Evolutionary conservation across 1,140 invertebrate species (phyloP), one percentile per base, ranked within the genome.

Genomic region (Euura saliciscinereae): DNA sequence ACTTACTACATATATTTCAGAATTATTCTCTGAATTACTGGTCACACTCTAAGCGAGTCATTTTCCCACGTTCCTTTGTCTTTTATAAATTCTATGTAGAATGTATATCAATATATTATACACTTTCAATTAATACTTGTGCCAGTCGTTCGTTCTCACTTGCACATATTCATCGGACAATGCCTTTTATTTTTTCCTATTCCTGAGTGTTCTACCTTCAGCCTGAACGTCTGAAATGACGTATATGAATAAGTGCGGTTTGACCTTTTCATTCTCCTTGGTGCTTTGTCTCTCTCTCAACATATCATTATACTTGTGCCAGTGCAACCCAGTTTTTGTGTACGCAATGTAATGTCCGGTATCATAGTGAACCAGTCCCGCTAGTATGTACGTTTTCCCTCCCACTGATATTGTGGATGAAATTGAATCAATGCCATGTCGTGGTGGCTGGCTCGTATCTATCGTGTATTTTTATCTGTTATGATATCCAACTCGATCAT

Each of bases 281-380:
- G 73, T 65, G 4, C 2, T 64, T 6, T 43, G n/a, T 43, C 70
- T 59, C 44, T 44, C n/a, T 13, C 6, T 59, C 2, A 11, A 28
- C 28, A 74, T 7, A 66, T 74, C 73, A 45, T 74, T 45, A 69
- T 71, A 74, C 45, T 74, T 66, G 43, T 74, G 45, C 73, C 65
- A 74, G 8, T 71, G 67, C 64, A 67, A 66, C 3, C 73, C 73
- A 28, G 59, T 70, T 13, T 71, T 67, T 28, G 46, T 28, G 65
- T 71, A 71, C 8, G 65, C 73, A 4, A 68, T 65, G 66, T 74
- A 71, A 44, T 74, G 73, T 28, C 66, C 68, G 4, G 28, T 2
- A 6, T 10, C 44, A 10, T 46, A 71, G n/a, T 71, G 3, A 4
- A 44, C 66, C 42, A 74, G 8, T 42, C 68, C 73, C 7, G 69